phyloP scores from a whole-genome alignment of 92 coral and sea anemone genomes.

The Porites divaricata region DNA sequence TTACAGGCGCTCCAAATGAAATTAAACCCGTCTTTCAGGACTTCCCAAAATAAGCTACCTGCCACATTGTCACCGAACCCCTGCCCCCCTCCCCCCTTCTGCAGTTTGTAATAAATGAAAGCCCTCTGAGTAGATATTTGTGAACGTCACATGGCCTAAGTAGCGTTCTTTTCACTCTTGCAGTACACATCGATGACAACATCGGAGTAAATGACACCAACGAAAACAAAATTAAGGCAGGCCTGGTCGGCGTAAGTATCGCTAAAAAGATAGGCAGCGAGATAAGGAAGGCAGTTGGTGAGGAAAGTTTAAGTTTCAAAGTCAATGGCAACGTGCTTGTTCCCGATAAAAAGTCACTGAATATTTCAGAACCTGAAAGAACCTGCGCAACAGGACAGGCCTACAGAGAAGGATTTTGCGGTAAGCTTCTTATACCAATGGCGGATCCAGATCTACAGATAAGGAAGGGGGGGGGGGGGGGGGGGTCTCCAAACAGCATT shows the following conservation, averaged over 20 bases:
- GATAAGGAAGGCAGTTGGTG: neutral
- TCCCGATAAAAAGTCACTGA: conserved; percentile 28
- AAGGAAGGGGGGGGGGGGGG: too few relatives aligned
- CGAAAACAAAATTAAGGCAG: neutral
- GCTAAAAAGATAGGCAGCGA: conserved; percentile 5
- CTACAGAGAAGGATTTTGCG: neutral
- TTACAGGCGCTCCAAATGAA: too few relatives aligned
- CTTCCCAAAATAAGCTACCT: too few relatives aligned
- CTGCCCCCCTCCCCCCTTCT: too few relatives aligned
- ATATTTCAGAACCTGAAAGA: neutral
- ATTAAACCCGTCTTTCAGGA: too few relatives aligned
- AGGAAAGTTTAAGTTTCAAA: neutral
- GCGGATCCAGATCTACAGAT: too few relatives aligned
- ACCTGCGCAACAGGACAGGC: conserved; percentile 7
- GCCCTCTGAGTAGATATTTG: too few relatives aligned
- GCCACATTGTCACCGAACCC: too few relatives aligned
- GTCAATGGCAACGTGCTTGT: conserved; percentile 27
- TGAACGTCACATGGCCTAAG: too few relatives aligned
- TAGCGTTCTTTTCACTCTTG: neutral
- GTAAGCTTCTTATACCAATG: too few relatives aligned
- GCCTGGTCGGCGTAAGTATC: neutral
- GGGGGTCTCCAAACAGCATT: too few relatives aligned
- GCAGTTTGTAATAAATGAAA: too few relatives aligned
- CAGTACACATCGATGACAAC: neutral
- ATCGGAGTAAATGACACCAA: conserved; percentile 13